Conservation (phyloP, 1,140 invertebrate genomes). For the Trichoplusia ni region DNA sequence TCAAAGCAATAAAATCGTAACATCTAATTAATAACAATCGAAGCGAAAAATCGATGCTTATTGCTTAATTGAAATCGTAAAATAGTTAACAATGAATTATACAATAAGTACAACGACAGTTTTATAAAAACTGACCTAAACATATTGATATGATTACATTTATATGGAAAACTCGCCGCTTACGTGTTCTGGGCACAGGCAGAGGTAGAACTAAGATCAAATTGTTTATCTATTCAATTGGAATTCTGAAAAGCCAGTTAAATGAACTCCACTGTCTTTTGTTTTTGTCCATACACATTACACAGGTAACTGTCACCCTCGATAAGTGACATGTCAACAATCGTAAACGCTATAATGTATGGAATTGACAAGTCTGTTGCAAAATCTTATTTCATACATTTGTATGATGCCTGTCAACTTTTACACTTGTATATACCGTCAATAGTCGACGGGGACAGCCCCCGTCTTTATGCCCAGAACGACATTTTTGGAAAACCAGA, state of each 20-base stretch:
- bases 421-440: too few relatives aligned
- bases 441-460: background rate
- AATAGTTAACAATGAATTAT: conserved; percentile 37
- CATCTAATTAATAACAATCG: conserved; percentile 42
- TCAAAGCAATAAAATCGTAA: conserved; percentile 30
- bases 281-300: too few relatives aligned
- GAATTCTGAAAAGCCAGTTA: too few relatives aligned
- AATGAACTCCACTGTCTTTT: too few relatives aligned
- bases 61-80: conserved; percentile 49
- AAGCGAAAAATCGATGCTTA: conserved; percentile 51
- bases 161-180: conserved; percentile 13
- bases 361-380: too few relatives aligned
- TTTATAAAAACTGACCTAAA: conserved; percentile 45
- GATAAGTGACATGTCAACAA: too few relatives aligned
- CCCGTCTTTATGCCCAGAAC: too few relatives aligned
- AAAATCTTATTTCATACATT: too few relatives aligned
- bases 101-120: conserved; percentile 31
- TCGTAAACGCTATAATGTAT: too few relatives aligned
- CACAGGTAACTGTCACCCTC: too few relatives aligned
- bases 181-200: background rate
- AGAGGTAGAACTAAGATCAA: background rate
- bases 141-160: conserved; percentile 57
- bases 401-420: too few relatives aligned
- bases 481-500: background rate
- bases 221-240: background rate